phyloP scores from a whole-genome alignment of 2,797 vertebrate genomes.

The Gobionotothen gibberifrons region DNA sequence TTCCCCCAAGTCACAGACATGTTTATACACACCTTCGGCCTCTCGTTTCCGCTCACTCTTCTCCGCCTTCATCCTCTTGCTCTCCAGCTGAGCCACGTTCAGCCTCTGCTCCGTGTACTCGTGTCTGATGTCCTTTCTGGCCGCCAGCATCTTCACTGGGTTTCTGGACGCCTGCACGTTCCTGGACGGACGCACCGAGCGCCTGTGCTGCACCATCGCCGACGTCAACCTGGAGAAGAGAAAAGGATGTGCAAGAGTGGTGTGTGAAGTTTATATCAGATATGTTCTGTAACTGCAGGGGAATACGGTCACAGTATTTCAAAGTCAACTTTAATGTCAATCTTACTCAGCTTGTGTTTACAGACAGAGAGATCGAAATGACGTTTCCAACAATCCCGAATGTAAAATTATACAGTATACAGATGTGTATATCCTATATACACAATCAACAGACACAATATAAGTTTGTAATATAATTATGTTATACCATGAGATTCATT shows the following conservation, averaged over 20 bases:
- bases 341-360: too few relatives aligned
- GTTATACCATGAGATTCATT: too few relatives aligned
- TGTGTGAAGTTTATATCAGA: neutral
- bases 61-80: slow-evolving; percentile 94
- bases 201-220: slow-evolving; percentile 93
- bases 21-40: neutral
- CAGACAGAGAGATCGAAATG: too few relatives aligned
- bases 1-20: neutral
- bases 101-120: slow-evolving; percentile 95
- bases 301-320: too few relatives aligned
- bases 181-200: slow-evolving; percentile 91
- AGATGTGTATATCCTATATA: too few relatives aligned
- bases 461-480: too few relatives aligned
- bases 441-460: too few relatives aligned
- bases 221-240: slow-evolving; percentile 87
- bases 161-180: slow-evolving; percentile 94
- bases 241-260: neutral
- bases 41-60: slow-evolving; percentile 84
- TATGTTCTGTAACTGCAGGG: too few relatives aligned
- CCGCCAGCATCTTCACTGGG: slow-evolving; percentile 94
- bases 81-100: slow-evolving; percentile 94
- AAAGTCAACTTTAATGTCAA: too few relatives aligned
- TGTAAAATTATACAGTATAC: too few relatives aligned
- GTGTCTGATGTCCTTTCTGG: slow-evolving; percentile 93
- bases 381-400: too few relatives aligned